phyloP scores from a whole-genome alignment of 2,888 invertebrate genomes.

The Galerucella pusilla region DNA sequence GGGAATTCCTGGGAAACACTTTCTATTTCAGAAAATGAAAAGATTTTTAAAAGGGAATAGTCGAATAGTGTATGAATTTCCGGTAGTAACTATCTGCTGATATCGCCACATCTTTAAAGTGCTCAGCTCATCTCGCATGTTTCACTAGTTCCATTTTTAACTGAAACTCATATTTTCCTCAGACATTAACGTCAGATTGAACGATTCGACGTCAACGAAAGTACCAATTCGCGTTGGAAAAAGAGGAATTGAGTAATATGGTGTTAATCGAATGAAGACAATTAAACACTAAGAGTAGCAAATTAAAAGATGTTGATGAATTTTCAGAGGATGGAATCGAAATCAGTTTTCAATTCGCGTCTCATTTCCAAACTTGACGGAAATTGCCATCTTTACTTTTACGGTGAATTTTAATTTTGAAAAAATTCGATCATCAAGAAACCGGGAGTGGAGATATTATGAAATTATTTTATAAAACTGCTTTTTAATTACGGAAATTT shows the following conservation, averaged over 20 bases:
- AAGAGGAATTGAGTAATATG: slow-evolving; percentile 47
- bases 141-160: not conserved
- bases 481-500: slow-evolving; percentile 25
- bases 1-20: too few relatives aligned
- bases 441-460: slow-evolving; percentile 23
- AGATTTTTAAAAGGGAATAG: too few relatives aligned
- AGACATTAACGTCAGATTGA: slow-evolving; percentile 11
- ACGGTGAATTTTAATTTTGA: slow-evolving; percentile 50
- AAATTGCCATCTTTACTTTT: slow-evolving; percentile 59
- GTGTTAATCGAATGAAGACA: slow-evolving; percentile 52
- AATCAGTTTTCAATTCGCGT: slow-evolving; percentile 60
- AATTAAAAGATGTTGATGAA: slow-evolving; percentile 56
- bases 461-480: slow-evolving; percentile 30
- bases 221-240: slow-evolving; percentile 31
- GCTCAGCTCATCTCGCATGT: not conserved
- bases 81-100: not conserved
- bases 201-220: slow-evolving; percentile 22
- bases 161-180: slow-evolving; percentile 17
- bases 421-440: slow-evolving; percentile 38
- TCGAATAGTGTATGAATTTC: not conserved
- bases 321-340: slow-evolving; percentile 53
- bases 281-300: slow-evolving; percentile 52
- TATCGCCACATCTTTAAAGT: not conserved
- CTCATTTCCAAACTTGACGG: slow-evolving; percentile 61
- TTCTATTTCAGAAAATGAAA: too few relatives aligned